A percentile compares a stretch with the other conserved stretches of the same genome.
Conservation (phyloP, 2,888 invertebrate genomes). For the Nephrotoma guestfalica region DNA sequence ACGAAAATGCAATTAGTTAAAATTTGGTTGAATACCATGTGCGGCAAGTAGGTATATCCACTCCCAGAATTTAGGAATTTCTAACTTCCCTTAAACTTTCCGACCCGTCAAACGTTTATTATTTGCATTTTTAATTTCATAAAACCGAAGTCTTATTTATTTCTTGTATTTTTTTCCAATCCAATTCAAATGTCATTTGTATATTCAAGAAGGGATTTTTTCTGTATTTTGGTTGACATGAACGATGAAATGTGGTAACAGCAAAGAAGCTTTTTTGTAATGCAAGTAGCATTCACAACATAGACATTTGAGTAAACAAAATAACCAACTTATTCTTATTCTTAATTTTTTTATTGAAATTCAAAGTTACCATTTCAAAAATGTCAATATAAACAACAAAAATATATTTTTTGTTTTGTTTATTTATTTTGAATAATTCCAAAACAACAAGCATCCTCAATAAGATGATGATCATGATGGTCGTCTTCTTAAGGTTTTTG, state of each 20-base stretch:
- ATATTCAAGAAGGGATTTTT: not conserved
- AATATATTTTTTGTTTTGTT: not conserved
- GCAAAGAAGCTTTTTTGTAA: not conserved
- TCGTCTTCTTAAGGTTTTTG: not conserved
- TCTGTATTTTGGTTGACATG: not conserved
- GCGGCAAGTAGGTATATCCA: not conserved
- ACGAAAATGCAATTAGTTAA: not conserved
- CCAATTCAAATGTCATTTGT: conserved; percentile 3
- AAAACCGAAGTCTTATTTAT: not conserved
- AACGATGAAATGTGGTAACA: not conserved
- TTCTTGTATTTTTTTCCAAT: not conserved
- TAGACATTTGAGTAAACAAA: not conserved
- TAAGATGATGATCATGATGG: not conserved
- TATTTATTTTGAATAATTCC: not conserved
- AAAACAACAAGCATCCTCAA: not conserved
- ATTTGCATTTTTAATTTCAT: not conserved
- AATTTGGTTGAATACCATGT: not conserved
- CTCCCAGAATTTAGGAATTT: not conserved
- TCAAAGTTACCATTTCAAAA: not conserved
- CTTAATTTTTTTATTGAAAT: not conserved
- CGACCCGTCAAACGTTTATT: not conserved
- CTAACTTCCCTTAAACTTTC: not conserved
- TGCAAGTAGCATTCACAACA: not conserved
- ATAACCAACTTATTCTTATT: not conserved
- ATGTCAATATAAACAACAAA: not conserved